Base-by-base conservation (phyloP, 1,140 invertebrate genomes). In the Ceratosolen fusciceps region DNA sequence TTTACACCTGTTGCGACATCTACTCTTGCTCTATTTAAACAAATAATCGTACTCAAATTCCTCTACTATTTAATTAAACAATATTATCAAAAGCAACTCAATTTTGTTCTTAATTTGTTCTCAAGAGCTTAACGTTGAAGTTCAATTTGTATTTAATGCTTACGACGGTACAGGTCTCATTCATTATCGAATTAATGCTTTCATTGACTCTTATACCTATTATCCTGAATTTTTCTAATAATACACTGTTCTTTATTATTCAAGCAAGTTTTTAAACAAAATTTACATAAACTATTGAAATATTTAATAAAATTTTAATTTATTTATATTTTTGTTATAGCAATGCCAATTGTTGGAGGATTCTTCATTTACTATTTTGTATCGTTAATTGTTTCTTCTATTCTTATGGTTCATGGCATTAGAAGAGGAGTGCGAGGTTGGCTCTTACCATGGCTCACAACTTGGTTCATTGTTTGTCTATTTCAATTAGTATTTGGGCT, bases 401-500 rank as follows among this genome's bases (percentile, higher is more conserved):
- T 93, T 54, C 84, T 95, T 34, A 92, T 97, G 77, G 81, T 91
- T 10, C 85, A 87, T 82, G 91, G 91, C 7, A 86, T 96, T 34
- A 90, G 90, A 58, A 92, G 91, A 81, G 92, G 93, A 85, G 93
- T 94, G 83, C 88, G 96, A 87, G 96, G 95, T 0, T 92, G 95
- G 85, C 91, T 97, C 81, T 85, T 97, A 39, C 96, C 96, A 0
- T 97, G 96, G 95, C 85, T 97, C n/a, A 88, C 92, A 29, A 87
- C 91, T 0, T 93, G 96, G 91, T 92, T 93, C 5, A 84, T 95
- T 1, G 93, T 93, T 24, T 94, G 96, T 74, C 74, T 93, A 0
- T 96, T 96, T 84, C 95, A 96, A 87, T 89, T 96, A 60, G 85
- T 94, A 19, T 96, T 96, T 90, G 95, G 96, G 16, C 85, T 97